Conservation (phyloP, 2,888 invertebrate genomes). For the Drosophila kambysellisi region DNA sequence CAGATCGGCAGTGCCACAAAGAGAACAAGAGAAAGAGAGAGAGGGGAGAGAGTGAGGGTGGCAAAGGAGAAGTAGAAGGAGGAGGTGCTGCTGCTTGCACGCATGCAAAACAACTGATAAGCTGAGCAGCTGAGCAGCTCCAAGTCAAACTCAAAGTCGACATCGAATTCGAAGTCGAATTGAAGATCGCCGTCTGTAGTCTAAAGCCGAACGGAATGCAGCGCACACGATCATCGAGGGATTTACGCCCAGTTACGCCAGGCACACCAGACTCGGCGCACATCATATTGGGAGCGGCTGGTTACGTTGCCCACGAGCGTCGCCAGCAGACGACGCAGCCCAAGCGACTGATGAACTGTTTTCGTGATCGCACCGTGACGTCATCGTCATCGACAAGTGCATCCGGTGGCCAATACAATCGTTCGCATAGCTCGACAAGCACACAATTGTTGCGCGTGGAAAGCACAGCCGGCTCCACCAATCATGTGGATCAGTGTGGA, state of each 20-base stretch:
- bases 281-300: conserved; percentile 76
- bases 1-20: not conserved
- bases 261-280: conserved; percentile 75
- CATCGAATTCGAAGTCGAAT: conserved; percentile 3
- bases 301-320: conserved; percentile 71
- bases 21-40: not conserved
- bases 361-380: conserved; percentile 81
- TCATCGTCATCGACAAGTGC: conserved; percentile 37
- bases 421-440: conserved; percentile 60
- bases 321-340: conserved; percentile 47
- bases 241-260: conserved; percentile 55
- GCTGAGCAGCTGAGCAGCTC: conserved; percentile 19
- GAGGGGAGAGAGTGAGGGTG: not conserved
- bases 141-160: conserved; percentile 11
- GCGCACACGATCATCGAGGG: conserved; percentile 41
- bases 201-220: not conserved
- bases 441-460: conserved; percentile 2
- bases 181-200: not conserved
- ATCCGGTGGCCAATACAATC: conserved; percentile 61
- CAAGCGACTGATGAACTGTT: conserved; percentile 83
- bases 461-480: conserved; percentile 32
- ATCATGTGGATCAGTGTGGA: conserved; percentile 51
- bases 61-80: not conserved
- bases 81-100: conserved; percentile 12
- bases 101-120: conserved; percentile 36